phyloP scores from a whole-genome alignment of 2,797 vertebrate species.

The Crenuchus spilurus region DNA sequence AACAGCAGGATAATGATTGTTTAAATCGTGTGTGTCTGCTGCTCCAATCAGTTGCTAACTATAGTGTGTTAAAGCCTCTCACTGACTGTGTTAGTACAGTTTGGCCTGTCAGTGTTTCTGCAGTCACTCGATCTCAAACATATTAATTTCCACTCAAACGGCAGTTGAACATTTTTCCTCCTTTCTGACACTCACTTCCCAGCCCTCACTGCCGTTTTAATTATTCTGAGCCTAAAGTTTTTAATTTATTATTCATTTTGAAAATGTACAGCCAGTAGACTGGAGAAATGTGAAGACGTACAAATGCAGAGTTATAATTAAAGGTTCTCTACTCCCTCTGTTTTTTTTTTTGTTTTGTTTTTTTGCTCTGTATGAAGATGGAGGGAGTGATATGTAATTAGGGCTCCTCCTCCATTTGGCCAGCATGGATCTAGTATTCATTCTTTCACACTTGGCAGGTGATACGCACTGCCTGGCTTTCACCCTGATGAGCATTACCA shows the following conservation, averaged over 20 bases:
- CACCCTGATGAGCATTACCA: conserved; percentile 68
- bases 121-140: conserved; percentile 48
- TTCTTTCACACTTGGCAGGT: conserved; percentile 61
- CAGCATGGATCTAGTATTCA: conserved; percentile 40
- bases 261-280: conserved; percentile 59
- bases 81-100: conserved; percentile 7
- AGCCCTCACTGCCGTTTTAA: conserved; percentile 62
- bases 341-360: neutral
- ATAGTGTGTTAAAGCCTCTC: conserved; percentile 28
- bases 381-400: conserved; percentile 66
- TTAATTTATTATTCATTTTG: conserved; percentile 73
- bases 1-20: too few species aligned
- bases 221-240: conserved; percentile 69
- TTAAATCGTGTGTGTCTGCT: conserved; percentile 38
- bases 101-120: conserved; percentile 46
- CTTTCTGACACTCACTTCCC: conserved; percentile 61
- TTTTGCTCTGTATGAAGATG: conserved; percentile 48
- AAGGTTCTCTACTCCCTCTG: neutral
- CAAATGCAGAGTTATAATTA: neutral
- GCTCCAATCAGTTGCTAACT: conserved; percentile 42
- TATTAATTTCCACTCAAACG: conserved; percentile 57
- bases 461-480: conserved; percentile 62
- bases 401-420: conserved; percentile 62
- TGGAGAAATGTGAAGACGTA: too few species aligned
- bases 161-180: conserved; percentile 46